Percentiles rank a stretch among this genome's conserved stretches.
phyloP scores from a whole-genome alignment of 2,797 vertebrate species.

The Peromyscus attwateri region DNA sequence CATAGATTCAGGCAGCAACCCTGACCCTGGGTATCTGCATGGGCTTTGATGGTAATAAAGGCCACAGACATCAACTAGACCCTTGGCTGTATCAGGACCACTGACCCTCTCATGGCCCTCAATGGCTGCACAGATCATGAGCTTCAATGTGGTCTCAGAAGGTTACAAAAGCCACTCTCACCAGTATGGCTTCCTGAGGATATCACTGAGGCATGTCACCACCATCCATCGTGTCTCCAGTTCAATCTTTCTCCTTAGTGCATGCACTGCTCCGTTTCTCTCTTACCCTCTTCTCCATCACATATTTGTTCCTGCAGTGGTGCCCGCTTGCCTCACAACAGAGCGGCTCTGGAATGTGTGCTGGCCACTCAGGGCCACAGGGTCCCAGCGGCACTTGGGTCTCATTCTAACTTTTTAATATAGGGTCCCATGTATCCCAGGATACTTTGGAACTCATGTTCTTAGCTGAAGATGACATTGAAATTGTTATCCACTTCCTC shows the following conservation, averaged over 20 bases:
- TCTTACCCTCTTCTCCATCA: background rate
- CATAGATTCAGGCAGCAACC: background rate
- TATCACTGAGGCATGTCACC: background rate
- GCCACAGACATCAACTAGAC: background rate
- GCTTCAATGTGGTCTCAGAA: too few relatives aligned
- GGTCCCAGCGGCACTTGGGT: background rate
- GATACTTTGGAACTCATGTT: too few relatives aligned
- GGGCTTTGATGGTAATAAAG: background rate
- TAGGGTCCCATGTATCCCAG: background rate
- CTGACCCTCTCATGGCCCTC: background rate
- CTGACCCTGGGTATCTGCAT: background rate
- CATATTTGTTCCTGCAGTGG: background rate
- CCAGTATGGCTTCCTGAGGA: background rate
- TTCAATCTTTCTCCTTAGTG: background rate
- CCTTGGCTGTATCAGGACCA: background rate
- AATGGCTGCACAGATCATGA: too few relatives aligned
- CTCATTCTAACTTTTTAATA: background rate
- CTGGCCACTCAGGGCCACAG: background rate
- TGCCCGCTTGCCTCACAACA: background rate
- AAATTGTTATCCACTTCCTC: background rate
- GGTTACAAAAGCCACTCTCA: too few relatives aligned
- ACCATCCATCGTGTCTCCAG: background rate
- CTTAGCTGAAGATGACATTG: background rate
- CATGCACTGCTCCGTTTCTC: background rate
- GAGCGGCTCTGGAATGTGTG: background rate